Evolutionary conservation across 2,797 vertebrate genomes (phyloP).

Genomic region (Leuciscus waleckii): DNA sequence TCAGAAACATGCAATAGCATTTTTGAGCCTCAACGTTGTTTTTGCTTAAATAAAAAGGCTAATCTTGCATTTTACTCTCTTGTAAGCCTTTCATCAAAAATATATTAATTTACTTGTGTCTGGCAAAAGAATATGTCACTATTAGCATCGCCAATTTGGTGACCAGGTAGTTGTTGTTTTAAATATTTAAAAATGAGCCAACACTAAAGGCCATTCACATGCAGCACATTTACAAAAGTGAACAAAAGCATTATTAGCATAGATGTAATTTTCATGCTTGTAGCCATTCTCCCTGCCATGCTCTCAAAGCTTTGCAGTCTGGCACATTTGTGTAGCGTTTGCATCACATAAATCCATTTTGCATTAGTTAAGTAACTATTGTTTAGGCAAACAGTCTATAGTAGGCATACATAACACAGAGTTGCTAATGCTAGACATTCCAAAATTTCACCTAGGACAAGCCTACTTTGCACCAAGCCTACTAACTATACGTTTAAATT

Average conservation of each 20-base stretch:
- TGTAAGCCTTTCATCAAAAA: not conserved
- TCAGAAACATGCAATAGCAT: slow-evolving; percentile 9
- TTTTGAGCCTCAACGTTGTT: slow-evolving; percentile 2
- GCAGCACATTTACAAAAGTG: slow-evolving; percentile 9
- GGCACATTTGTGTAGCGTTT: slow-evolving; percentile 4
- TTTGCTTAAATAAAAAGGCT: slow-evolving; percentile 6
- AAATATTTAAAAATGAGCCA: not conserved
- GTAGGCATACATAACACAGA: not conserved
- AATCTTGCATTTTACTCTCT: not conserved
- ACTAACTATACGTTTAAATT: not conserved
- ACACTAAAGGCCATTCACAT: slow-evolving; percentile 20
- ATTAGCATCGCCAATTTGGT: not conserved
- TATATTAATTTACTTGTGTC: not conserved
- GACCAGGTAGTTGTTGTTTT: not conserved
- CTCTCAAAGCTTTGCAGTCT: slow-evolving; percentile 30
- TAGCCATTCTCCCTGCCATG: slow-evolving; percentile 55
- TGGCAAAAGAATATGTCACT: not conserved
- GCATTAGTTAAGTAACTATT: not conserved
- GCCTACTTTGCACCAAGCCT: not conserved
- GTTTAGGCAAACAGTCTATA: not conserved
- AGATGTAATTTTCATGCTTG: slow-evolving; percentile 35
- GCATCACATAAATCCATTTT: not conserved
- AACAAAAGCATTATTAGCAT: slow-evolving; percentile 16
- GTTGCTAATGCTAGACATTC: not conserved
- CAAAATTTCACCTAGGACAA: not conserved